A percentile compares a stretch with the other conserved stretches of the same genome.
Evolutionary conservation across 2,888 invertebrate genomes (phyloP).

Genomic region (Graphium colonna): DNA sequence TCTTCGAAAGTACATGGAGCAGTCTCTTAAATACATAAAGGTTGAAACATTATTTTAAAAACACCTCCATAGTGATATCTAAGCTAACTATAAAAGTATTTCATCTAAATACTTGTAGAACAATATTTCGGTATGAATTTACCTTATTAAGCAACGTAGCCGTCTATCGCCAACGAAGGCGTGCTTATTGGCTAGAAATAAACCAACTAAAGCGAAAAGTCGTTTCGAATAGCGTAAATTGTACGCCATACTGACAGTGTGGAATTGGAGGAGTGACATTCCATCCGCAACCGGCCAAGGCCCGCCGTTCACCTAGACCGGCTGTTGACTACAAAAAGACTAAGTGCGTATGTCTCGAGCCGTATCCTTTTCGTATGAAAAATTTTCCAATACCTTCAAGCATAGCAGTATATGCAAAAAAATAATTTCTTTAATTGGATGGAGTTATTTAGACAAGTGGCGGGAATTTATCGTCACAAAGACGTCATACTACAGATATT

Average conservation of each 20-base stretch:
- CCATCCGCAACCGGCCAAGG: conserved; percentile 42
- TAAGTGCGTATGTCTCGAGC: conserved; percentile 20
- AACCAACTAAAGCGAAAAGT: conserved; percentile 21
- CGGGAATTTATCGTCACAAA: too few relatives aligned
- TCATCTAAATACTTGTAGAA: too few relatives aligned
- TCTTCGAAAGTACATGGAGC: too few relatives aligned
- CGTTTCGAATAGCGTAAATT: conserved; percentile 8
- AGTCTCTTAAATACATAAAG: too few relatives aligned
- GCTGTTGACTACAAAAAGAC: conserved; percentile 33
- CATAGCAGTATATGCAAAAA: too few relatives aligned
- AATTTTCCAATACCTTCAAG: not conserved
- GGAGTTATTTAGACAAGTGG: too few relatives aligned
- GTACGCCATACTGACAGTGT: conserved; percentile 32
- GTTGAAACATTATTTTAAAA: too few relatives aligned
- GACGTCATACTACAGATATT: too few relatives aligned
- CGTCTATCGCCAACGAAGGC: not conserved
- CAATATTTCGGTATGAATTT: conserved; percentile 10
- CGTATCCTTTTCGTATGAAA: conserved; percentile 17
- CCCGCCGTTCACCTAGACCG: conserved; percentile 44
- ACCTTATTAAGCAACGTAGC: conserved; percentile 23
- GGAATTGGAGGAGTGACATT: conserved; percentile 35
- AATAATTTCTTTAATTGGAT: too few relatives aligned
- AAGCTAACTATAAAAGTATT: too few relatives aligned
- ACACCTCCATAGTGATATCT: too few relatives aligned
- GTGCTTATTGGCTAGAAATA: conserved; percentile 13